These are phyloP conservation scores for Philaenus spumarius DNA, from an alignment of 1,140 invertebrate species.

Conservation along the genomic window DNA sequence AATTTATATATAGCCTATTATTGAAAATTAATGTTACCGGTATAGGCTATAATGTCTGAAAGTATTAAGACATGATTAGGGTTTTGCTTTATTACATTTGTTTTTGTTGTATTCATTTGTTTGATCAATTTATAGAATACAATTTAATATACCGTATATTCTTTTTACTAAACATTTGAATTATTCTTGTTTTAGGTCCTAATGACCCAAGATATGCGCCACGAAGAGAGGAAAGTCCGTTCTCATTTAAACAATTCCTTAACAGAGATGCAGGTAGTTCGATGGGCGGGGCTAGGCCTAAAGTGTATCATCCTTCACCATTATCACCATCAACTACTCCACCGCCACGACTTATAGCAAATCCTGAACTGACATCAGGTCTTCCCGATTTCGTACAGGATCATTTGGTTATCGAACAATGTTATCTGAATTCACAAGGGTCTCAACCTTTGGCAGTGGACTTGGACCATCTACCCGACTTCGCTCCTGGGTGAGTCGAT, in stretches of 20 bases:
- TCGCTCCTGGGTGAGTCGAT: conserved; percentile 6
- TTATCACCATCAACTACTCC: conserved; percentile 13
- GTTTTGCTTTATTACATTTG: too few species aligned
- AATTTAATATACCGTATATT: too few species aligned
- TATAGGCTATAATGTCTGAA: too few species aligned
- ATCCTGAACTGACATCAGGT: conserved; percentile 37
- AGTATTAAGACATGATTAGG: too few species aligned
- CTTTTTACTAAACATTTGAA: too few species aligned
- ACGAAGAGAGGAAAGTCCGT: conserved; percentile 61
- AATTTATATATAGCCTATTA: too few species aligned
- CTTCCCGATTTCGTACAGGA: conserved; percentile 55
- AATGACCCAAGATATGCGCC: conserved; percentile 41
- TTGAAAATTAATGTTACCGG: too few species aligned
- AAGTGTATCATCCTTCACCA: conserved; percentile 19
- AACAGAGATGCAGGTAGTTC: conserved; percentile 42
- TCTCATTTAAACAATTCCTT: conserved; percentile 76
- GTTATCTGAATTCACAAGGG: conserved; percentile 34
- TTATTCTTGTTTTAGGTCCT: too few species aligned
- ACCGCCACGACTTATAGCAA: conserved; percentile 11
- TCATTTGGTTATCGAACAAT: conserved; percentile 51
- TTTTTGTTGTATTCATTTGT: too few species aligned
- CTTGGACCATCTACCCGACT: conserved; percentile 44
- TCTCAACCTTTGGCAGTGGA: conserved; percentile 32
- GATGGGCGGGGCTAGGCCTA: conserved; percentile 21
- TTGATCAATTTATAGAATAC: too few species aligned